These are phyloP conservation scores for Meda fulgida DNA, from an alignment of 2,797 vertebrate genomes.

Conservation along the genomic window DNA sequence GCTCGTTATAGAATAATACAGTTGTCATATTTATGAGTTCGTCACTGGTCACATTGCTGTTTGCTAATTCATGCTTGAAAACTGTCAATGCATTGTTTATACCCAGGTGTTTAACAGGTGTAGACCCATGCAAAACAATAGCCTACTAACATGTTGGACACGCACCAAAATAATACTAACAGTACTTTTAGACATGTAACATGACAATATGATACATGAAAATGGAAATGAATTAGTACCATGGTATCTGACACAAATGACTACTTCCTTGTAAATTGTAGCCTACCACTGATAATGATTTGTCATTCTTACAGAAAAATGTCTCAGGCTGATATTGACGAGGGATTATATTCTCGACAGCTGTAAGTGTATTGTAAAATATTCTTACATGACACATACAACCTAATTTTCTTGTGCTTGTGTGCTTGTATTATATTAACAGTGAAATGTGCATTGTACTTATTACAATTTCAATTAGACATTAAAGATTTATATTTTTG, in stretches of 20 bases:
- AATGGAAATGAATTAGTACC: neutral
- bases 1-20: neutral
- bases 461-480: neutral
- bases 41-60: neutral
- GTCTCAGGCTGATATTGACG: constrained; percentile 71
- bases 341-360: constrained; percentile 85
- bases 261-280: neutral
- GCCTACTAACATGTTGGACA: neutral
- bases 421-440: neutral
- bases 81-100: neutral
- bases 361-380: constrained; percentile 77
- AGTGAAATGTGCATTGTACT: neutral
- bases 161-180: neutral
- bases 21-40: neutral
- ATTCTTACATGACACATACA: neutral
- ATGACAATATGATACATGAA: neutral
- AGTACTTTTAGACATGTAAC: neutral
- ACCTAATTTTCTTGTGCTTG: neutral
- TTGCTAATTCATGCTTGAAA: neutral
- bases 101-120: neutral
- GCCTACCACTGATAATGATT: neutral
- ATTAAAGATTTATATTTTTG: neutral
- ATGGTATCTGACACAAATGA: neutral
- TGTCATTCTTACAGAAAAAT: constrained; percentile 57
- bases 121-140: neutral